Conservation (phyloP, 2,797 vertebrate genomes). For the Cuniculus paca region DNA sequence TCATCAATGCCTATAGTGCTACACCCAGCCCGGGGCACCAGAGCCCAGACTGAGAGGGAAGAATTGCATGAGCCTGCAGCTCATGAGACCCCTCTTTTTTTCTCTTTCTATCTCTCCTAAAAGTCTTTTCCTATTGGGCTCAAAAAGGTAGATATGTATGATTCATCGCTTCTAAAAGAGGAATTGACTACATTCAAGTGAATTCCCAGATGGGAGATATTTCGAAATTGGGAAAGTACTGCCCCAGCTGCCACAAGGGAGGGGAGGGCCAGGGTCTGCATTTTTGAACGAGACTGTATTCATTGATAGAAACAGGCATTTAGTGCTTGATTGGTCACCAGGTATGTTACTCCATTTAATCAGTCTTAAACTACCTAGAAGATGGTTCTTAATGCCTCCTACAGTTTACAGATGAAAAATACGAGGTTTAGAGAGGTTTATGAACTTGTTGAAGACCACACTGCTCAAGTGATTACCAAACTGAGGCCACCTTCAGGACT, state of each 20-base stretch:
- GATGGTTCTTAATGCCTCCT: neutral
- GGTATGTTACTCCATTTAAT: neutral
- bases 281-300: neutral
- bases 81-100: neutral
- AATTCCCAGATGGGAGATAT: neutral
- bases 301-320: neutral
- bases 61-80: fast-evolving
- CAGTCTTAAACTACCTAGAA: neutral
- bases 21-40: fast-evolving
- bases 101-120: neutral
- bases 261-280: neutral
- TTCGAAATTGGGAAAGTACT: neutral
- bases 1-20: neutral
- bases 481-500: too few species aligned
- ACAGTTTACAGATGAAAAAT: neutral
- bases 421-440: neutral
- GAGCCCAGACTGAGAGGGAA: neutral
- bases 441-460: neutral
- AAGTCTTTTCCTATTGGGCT: neutral
- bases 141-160: fast-evolving
- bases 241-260: neutral
- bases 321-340: neutral
- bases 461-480: neutral
- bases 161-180: neutral
- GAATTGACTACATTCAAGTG: neutral